phyloP scores from a whole-genome alignment of 2,797 vertebrate genomes.

The Pogoniulus pusillus region DNA sequence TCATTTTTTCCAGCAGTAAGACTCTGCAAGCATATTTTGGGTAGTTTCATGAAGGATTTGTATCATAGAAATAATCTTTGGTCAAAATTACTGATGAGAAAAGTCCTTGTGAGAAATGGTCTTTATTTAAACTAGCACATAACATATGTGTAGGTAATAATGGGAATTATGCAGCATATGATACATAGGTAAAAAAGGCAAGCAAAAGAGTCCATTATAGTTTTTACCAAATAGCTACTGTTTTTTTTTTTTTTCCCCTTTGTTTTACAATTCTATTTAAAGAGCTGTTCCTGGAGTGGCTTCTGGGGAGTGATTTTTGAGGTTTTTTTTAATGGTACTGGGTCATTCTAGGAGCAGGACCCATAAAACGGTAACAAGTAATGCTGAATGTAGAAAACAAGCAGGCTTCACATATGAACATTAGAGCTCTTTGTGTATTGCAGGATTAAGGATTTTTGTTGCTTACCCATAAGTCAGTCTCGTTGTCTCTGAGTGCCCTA shows the following conservation, averaged over 20 bases:
- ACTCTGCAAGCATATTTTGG: neutral
- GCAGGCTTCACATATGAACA: neutral
- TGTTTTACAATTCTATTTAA: neutral
- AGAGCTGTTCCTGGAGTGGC: neutral
- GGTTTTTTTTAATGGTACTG: neutral
- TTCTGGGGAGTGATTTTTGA: neutral
- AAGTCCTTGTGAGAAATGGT: neutral
- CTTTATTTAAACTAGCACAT: neutral
- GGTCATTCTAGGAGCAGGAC: neutral
- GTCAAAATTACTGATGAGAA: neutral
- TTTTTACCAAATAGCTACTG: neutral
- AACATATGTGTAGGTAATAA: neutral
- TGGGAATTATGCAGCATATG: neutral
- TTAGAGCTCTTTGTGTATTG: neutral
- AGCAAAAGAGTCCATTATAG: neutral
- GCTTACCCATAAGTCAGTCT: neutral
- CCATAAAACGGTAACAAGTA: neutral
- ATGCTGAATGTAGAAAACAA: neutral
- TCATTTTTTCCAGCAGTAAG: too few relatives aligned
- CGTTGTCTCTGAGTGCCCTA: neutral
- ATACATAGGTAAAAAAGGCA: neutral
- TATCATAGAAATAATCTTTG: neutral
- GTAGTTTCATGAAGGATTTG: neutral
- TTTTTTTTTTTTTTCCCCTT: neutral
- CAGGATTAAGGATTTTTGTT: neutral